phyloP scores from a whole-genome alignment of 2,888 invertebrate genomes.

The Melanargia galathea region DNA sequence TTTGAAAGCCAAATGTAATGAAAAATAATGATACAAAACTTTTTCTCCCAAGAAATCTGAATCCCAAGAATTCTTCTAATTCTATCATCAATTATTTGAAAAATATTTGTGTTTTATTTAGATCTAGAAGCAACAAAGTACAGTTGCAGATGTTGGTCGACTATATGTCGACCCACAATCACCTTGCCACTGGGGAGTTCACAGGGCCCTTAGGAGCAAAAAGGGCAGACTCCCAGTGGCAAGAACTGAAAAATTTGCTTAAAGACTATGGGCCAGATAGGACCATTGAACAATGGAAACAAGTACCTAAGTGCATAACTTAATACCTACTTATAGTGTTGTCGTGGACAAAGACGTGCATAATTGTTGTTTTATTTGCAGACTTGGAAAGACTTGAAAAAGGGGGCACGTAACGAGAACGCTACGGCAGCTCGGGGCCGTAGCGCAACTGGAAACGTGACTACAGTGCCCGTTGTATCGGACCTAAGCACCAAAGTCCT shows the following conservation, averaged over 20 bases:
- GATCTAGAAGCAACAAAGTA: not conserved
- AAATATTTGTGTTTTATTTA: not conserved
- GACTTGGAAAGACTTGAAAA: not conserved
- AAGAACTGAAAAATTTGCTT: not conserved
- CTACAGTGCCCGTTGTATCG: not conserved
- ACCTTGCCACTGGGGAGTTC: not conserved
- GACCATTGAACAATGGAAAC: not conserved
- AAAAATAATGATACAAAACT: too few species aligned
- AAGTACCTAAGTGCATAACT: not conserved
- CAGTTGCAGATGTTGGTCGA: not conserved
- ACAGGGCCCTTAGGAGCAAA: not conserved
- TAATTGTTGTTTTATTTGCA: not conserved
- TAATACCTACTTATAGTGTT: too few species aligned
- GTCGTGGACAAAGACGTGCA: too few species aligned
- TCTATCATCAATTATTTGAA: too few species aligned
- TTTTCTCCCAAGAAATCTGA: too few species aligned
- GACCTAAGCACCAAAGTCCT: not conserved
- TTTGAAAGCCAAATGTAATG: too few species aligned
- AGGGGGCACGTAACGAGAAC: not conserved
- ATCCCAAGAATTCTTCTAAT: too few species aligned
- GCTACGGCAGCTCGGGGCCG: not conserved
- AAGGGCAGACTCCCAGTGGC: not conserved
- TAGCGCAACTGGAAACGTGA: not conserved
- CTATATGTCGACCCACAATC: not conserved
- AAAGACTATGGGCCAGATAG: not conserved